A percentile compares a stretch with the other conserved stretches of the same genome.
Evolutionary conservation across 2,113 vertebrate genomes (phyloP).

Genomic region (Parus major): DNA sequence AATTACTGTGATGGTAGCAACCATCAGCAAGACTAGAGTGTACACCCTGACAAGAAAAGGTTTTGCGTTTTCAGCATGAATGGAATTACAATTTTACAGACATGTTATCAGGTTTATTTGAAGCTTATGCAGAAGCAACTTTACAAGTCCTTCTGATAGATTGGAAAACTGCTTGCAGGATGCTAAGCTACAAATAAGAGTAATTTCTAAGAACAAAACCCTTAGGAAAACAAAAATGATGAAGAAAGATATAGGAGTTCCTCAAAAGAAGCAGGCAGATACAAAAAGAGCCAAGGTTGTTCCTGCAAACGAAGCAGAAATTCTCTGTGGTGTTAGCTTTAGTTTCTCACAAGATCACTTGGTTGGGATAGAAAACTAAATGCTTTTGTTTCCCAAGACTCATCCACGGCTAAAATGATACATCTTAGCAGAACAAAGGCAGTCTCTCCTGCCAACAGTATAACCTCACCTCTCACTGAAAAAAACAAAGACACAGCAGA

Average conservation of each 20-base stretch:
- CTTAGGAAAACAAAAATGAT: neutral
- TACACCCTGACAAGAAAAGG: neutral
- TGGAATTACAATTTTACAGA: neutral
- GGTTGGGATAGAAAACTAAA: constrained; percentile 10
- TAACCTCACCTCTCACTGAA: neutral
- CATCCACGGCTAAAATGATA: neutral
- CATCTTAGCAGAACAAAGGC: constrained; percentile 32
- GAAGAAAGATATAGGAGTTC: neutral
- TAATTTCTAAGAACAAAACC: neutral
- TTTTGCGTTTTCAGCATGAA: neutral
- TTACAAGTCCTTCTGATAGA: neutral
- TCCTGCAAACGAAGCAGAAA: neutral
- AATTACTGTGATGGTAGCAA: neutral
- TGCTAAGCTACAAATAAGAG: neutral
- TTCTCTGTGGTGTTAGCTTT: neutral
- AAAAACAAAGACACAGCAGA: neutral
- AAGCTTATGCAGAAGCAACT: neutral
- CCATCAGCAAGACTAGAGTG: neutral
- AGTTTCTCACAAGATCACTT: neutral
- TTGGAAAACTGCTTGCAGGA: neutral
- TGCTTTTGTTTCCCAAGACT: neutral
- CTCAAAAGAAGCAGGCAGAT: neutral
- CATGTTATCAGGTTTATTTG: neutral
- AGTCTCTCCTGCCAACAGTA: neutral
- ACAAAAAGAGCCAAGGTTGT: neutral